These are phyloP conservation scores for Sarcoramphus papa DNA, from an alignment of 2,797 vertebrate species.

Conservation along the genomic window DNA sequence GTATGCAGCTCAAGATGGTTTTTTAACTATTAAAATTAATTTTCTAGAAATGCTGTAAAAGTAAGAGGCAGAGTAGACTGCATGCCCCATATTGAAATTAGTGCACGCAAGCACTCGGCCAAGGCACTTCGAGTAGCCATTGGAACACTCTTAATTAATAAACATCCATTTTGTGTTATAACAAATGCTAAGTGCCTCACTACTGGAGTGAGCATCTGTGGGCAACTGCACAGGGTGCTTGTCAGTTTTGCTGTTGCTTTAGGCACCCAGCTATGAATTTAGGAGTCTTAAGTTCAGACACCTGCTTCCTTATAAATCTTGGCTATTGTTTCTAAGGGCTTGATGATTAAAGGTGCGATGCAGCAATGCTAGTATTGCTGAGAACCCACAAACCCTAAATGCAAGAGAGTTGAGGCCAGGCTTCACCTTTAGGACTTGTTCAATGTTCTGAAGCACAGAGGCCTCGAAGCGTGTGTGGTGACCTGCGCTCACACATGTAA, in stretches of 20 bases:
- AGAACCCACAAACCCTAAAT: background rate
- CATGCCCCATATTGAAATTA: constrained; percentile 21
- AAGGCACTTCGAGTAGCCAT: background rate
- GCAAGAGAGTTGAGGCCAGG: background rate
- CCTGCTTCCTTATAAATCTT: background rate
- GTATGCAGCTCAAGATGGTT: constrained; percentile 64
- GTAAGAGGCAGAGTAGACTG: constrained; percentile 62
- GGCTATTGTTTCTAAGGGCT: constrained; percentile 31
- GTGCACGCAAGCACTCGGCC: background rate
- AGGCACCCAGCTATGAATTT: background rate
- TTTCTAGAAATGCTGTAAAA: constrained; percentile 68
- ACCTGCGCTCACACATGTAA: background rate
- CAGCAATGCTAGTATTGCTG: constrained; percentile 40
- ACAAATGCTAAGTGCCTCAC: constrained; percentile 38
- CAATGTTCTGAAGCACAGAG: background rate
- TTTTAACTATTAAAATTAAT: constrained; percentile 73
- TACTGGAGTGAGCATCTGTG: constrained; percentile 10
- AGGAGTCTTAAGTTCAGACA: background rate
- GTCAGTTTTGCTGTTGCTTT: background rate
- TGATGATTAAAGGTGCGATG: background rate
- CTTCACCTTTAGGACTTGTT: constrained; percentile 7
- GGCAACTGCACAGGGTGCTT: background rate
- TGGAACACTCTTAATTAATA: background rate
- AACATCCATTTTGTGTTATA: background rate
- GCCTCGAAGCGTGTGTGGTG: background rate